Percentiles rank a stretch among this genome's conserved stretches.
Conservation (phyloP, 1,140 invertebrate genomes). For the Druon quercuslanigerum region DNA sequence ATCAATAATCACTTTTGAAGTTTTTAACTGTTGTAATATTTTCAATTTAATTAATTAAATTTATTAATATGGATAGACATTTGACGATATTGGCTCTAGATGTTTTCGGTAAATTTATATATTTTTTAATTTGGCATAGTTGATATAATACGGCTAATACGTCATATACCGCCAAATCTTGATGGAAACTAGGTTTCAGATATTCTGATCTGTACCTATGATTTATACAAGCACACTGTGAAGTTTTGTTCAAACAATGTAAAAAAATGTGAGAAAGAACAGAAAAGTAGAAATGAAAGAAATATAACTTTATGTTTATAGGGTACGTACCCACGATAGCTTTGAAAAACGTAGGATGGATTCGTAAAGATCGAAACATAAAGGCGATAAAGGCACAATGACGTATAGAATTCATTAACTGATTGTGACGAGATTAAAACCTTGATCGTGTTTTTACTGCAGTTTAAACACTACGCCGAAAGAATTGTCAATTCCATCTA, state of each 20-base stretch:
- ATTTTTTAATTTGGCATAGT: too few species aligned
- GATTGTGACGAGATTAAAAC: conserved; percentile 22
- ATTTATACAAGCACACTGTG: background rate
- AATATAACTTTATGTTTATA: background rate
- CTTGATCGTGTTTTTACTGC: conserved; percentile 5
- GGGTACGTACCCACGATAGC: conserved; percentile 1
- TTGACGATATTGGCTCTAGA: too few species aligned
- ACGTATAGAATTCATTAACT: background rate
- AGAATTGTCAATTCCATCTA: too few species aligned
- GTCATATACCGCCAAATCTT: too few species aligned
- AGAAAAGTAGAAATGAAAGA: conserved; percentile 12
- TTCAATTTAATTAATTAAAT: too few species aligned
- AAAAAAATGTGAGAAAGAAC: background rate
- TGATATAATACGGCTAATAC: too few species aligned
- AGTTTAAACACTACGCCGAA: background rate
- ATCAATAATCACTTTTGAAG: too few species aligned
- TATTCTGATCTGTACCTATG: background rate
- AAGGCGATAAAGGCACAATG: conserved; percentile 10
- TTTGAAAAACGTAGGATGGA: conserved; percentile 10
- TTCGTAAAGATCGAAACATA: conserved; percentile 21
- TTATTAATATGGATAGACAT: too few species aligned
- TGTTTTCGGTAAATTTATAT: too few species aligned
- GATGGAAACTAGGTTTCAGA: too few species aligned
- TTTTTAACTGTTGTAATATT: too few species aligned
- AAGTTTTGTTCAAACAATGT: background rate